Percentiles rank a stretch among this genome's conserved stretches.
Conservation (phyloP, 2,113 vertebrate species). For the Carollia perspicillata region DNA sequence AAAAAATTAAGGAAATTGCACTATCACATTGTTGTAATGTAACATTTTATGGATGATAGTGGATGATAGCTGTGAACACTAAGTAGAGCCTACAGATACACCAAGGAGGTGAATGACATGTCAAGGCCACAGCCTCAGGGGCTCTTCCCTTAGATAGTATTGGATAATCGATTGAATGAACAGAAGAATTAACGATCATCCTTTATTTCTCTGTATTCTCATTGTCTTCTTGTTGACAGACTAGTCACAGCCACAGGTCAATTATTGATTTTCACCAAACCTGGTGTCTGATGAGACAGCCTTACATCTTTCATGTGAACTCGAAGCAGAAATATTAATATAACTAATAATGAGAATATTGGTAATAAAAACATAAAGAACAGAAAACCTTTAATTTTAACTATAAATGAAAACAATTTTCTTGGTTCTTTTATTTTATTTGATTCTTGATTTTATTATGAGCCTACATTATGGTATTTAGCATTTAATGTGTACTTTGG, state of each 20-base stretch:
- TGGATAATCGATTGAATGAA: not conserved
- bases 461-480: not conserved
- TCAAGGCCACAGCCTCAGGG: too few relatives aligned
- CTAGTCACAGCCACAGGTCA: not conserved
- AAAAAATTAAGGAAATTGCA: not conserved
- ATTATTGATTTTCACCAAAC: not conserved
- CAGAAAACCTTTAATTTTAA: not conserved
- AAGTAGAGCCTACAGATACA: not conserved
- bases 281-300: not conserved
- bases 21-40: not conserved
- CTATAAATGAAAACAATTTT: not conserved
- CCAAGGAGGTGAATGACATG: not conserved
- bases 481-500: not conserved
- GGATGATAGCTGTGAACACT: not conserved
- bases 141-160: not conserved
- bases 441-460: too few relatives aligned
- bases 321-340: not conserved
- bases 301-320: not conserved
- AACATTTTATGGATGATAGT: not conserved
- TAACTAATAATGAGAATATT: not conserved
- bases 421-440: not conserved
- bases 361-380: not conserved
- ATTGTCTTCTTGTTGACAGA: not conserved
- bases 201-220: not conserved
- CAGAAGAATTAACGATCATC: not conserved